These are phyloP conservation scores for Rhincodon typus DNA, from an alignment of 2,797 vertebrate genomes.

Conservation along the genomic window DNA sequence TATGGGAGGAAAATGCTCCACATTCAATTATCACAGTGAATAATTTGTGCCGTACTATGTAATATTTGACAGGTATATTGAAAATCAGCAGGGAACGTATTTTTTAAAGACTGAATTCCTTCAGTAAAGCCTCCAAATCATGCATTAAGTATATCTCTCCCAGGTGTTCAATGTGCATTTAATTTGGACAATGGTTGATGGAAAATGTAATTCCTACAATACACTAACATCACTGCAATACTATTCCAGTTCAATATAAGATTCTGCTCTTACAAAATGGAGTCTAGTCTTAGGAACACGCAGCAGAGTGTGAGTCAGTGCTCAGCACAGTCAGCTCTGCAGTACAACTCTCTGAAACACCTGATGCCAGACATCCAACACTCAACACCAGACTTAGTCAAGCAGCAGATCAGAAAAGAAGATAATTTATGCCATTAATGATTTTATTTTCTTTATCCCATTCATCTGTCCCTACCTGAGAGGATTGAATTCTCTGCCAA, in stretches of 20 bases:
- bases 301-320: conserved; percentile 20
- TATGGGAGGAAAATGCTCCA: conserved; percentile 2
- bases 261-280: not conserved
- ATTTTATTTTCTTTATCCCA: not conserved
- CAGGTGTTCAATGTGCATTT: not conserved
- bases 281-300: not conserved
- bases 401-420: not conserved
- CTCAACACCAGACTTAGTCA: not conserved
- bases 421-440: not conserved
- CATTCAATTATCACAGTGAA: not conserved
- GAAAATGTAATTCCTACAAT: not conserved
- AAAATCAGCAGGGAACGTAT: not conserved
- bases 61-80: not conserved
- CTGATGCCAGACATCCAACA: not conserved
- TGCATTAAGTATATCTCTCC: not conserved
- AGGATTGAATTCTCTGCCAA: not conserved
- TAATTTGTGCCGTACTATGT: not conserved
- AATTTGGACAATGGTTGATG: not conserved
- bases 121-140: not conserved
- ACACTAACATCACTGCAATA: not conserved
- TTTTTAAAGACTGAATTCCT: not conserved
- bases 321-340: conserved; percentile 29
- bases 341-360: not conserved
- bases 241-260: not conserved
- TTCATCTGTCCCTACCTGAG: not conserved